Base-by-base conservation (phyloP, 2,113 vertebrate species). In the Zeus faber region DNA sequence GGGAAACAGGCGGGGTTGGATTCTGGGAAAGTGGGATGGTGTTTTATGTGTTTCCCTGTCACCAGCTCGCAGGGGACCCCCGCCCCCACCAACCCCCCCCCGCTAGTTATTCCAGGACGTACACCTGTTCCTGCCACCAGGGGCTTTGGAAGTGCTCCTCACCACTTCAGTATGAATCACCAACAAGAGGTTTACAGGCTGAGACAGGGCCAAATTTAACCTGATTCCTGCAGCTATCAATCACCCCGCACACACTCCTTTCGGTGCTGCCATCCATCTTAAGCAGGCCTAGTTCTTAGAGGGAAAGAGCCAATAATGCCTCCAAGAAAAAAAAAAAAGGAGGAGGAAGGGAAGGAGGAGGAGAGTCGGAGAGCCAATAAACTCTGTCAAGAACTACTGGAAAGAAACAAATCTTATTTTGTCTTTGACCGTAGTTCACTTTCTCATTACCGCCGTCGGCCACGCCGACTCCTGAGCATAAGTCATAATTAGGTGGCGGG, bases 141-240 rank as follows among this genome's bases (percentile, higher is more conserved):
- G 72, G 79, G 77, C 67, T 79, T 59, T 56, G 26, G 74, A 39
- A 51, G 50, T 72, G 70, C 79, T 77, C 77, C 79, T 82, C 77
- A 80, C 58, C 68, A 65, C 75, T 76, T 74, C 75, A 62, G 73
- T 67, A 85, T 87, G 78, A 87, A 88, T 89, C 86, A 86, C 66
- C 59, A 24, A 72, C 65, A 55, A 46, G 58, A 65, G 75, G 74
- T 85, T 88, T 85, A 81, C 79, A 67, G 69, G 79, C 40, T 29
- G 77, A 81, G 74, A 83, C 72, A 62, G 70, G 69, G 74, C 82
- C 77, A 83, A 87, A 89, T 74, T 79, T 87, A 89, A 85, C 83
- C 87, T 80, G 83, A 82, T 87, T 89, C 85, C 76, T 81, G 75
- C 74, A 83, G 77, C 76, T 87, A 87, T 88, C 87, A 87, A 89